These are phyloP conservation scores for Spilogale gracilis DNA, from an alignment of 2,113 vertebrate species.

Conservation along the genomic window DNA sequence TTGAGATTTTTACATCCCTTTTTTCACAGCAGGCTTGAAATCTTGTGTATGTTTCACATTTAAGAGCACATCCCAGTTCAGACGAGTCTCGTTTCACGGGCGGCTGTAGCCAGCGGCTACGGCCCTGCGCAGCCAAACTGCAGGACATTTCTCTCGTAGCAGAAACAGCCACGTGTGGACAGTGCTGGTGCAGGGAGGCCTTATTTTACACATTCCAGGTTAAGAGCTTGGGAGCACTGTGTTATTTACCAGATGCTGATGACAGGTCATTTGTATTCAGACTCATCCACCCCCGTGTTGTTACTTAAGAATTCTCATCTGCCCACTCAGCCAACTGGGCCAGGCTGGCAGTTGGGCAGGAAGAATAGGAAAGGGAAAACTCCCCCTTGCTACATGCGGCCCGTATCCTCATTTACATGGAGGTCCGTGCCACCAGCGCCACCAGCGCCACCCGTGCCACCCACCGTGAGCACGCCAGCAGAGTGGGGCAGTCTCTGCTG, in stretches of 20 bases:
- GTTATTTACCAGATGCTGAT: background rate
- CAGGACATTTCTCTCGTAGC: background rate
- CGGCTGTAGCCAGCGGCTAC: background rate
- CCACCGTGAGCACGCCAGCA: background rate
- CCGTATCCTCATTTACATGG: background rate
- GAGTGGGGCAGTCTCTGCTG: background rate
- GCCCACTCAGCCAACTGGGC: background rate
- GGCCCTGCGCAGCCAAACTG: background rate
- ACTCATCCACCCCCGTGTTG: background rate
- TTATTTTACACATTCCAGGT: constrained; percentile 10
- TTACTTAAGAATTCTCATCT: constrained; percentile 44
- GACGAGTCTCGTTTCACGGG: background rate
- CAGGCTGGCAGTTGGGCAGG: background rate
- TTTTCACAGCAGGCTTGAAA: background rate
- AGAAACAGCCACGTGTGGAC: background rate
- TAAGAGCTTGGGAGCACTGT: background rate
- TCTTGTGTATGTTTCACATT: background rate
- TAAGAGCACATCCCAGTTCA: background rate
- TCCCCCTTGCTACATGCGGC: background rate
- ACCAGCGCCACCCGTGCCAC: no score
- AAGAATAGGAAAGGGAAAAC: background rate
- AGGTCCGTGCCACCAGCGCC: background rate
- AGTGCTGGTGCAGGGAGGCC: background rate
- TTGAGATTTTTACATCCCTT: background rate
- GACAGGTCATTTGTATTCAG: background rate